These are phyloP conservation scores for Pelusios castaneus DNA, from an alignment of 2,113 vertebrate genomes.

Conservation along the genomic window DNA sequence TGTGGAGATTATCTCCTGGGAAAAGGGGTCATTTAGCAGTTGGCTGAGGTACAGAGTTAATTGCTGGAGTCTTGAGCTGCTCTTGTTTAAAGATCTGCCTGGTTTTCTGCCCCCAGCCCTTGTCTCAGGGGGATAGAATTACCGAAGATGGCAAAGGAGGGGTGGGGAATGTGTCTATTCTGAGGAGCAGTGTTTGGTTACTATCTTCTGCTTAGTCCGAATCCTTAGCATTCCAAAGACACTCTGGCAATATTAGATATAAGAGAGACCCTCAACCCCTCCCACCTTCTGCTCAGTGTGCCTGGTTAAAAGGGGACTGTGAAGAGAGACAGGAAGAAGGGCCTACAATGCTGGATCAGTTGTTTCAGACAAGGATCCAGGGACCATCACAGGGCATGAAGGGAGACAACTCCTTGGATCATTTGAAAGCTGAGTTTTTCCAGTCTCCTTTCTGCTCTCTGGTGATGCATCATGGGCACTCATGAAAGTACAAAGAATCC, in stretches of 20 bases:
- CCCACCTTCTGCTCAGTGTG: background rate
- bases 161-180: conserved; percentile 48
- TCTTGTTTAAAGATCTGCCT: background rate
- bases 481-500: background rate
- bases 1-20: background rate
- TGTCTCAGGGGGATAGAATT: conserved; percentile 53
- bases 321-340: background rate
- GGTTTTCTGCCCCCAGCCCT: conserved; percentile 11
- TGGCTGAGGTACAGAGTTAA: conserved; percentile 37
- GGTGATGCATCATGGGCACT: background rate
- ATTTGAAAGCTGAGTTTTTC: background rate
- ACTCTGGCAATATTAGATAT: background rate
- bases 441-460: background rate
- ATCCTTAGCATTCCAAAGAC: conserved; percentile 29
- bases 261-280: background rate
- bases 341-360: background rate
- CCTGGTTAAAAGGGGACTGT: background rate
- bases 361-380: background rate
- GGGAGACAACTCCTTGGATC: background rate
- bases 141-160: conserved; percentile 20
- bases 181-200: conserved; percentile 58
- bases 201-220: background rate
- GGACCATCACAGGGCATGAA: background rate
- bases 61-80: conserved; percentile 53
- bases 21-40: conserved; percentile 20